Conservation (phyloP, 2,113 vertebrate genomes). For the Poecilia latipinna region DNA sequence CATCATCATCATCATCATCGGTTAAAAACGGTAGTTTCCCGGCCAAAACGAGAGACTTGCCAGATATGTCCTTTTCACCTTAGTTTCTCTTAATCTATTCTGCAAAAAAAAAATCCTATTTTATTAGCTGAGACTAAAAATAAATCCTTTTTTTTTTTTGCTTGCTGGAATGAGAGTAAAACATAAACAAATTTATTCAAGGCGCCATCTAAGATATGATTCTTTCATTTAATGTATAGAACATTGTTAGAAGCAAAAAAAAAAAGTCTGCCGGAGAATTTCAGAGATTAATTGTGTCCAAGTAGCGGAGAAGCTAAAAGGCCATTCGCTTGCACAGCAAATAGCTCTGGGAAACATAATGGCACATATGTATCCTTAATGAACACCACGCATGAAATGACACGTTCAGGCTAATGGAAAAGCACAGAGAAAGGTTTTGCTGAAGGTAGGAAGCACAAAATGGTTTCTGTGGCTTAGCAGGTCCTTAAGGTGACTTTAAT, state of each 20-base stretch:
- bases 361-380: conserved; percentile 36
- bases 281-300: conserved; percentile 40
- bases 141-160: neutral
- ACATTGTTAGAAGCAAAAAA: conserved; percentile 8
- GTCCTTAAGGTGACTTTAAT: conserved; percentile 52
- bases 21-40: no score
- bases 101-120: neutral
- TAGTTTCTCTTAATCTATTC: neutral
- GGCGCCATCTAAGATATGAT: conserved; percentile 16
- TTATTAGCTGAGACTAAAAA: neutral
- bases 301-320: conserved; percentile 32
- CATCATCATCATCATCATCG: no score
- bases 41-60: no score
- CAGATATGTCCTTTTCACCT: no score
- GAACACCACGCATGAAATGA: conserved; percentile 38
- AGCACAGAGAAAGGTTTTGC: conserved; percentile 22
- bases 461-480: conserved; percentile 65
- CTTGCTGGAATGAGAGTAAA: conserved; percentile 6
- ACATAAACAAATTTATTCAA: conserved; percentile 11
- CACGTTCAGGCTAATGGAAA: conserved; percentile 59
- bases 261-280: conserved; percentile 19
- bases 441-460: conserved; percentile 47
- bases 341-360: conserved; percentile 54
- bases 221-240: neutral
- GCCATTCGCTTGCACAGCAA: conserved; percentile 21